Percentiles rank a stretch among this genome's conserved stretches.
Evolutionary conservation across 2,888 invertebrate species (phyloP).

Genomic region (Macrophya annulata): DNA sequence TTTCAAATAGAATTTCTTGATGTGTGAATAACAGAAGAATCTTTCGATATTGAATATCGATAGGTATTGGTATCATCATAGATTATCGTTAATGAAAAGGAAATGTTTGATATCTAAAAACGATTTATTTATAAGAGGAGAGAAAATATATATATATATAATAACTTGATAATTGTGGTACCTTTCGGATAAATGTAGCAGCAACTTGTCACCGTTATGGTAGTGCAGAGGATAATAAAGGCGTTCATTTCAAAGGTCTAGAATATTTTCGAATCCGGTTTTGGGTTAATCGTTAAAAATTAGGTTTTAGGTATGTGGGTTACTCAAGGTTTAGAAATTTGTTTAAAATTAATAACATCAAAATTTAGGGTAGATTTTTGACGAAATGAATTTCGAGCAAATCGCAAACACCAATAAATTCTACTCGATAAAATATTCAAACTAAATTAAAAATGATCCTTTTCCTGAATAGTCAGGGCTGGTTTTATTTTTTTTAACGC

Average conservation of each 20-base stretch:
- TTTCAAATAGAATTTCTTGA: background rate
- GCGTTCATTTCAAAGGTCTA: slow-evolving; percentile 66
- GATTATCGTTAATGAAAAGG: background rate
- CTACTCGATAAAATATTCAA: background rate
- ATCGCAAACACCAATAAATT: background rate
- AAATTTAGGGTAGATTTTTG: background rate
- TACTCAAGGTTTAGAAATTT: slow-evolving; percentile 23
- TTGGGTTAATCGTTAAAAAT: background rate
- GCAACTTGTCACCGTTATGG: slow-evolving; percentile 71
- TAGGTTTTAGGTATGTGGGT: background rate
- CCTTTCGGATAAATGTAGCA: slow-evolving; percentile 78
- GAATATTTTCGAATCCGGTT: slow-evolving; percentile 13
- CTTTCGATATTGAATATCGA: background rate
- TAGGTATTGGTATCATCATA: background rate
- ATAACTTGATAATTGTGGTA: slow-evolving; percentile 58
- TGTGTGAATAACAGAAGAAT: background rate
- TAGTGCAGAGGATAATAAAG: slow-evolving; percentile 71
- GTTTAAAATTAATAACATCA: background rate
- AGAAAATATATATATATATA: background rate
- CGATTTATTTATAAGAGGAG: background rate
- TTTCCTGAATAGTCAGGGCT: background rate
- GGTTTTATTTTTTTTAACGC: background rate
- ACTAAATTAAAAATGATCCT: no score
- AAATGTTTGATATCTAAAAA: background rate
- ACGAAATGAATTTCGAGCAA: background rate